Base-by-base conservation (phyloP, 2,888 invertebrate genomes). In the Agrypnus murinus region DNA sequence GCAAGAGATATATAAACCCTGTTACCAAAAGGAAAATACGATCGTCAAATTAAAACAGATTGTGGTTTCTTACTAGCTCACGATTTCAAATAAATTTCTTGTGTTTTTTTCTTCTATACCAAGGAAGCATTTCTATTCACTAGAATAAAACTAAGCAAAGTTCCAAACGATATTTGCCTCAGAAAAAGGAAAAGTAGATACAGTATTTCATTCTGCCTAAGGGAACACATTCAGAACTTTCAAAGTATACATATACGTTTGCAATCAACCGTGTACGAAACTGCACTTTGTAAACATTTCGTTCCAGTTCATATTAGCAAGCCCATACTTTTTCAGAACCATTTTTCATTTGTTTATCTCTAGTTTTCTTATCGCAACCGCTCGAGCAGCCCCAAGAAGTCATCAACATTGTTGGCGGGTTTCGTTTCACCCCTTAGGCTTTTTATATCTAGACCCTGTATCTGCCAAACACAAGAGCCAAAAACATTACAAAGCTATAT, bases 331-430 rank as follows among this genome's bases (percentile, higher is more conserved):
- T 81, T 80, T 76, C 69, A 72, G 74, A 72, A 72, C 76, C 81
- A 78, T 84, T 79, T 81, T 81, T 84, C 82, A 83, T 82, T 82
- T 81, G 81, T 83, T 83, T 83, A 83, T 84, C 83, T 83, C 77
- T 68, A 69, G 72, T 70, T 73, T 70, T 74, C 78, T 79, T 79
- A 79, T 79, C 80, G 69, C 65, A 62, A 69, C 50, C 59, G 74
- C 69, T 67, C 66, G 67, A 71, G 72, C 73, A 69, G 62, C 75
- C 67, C 67, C 66, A 73, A 73, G 70, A 73, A 73, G 73, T 73
- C 70, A 73, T 73, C 73, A 73, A 73, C 70, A 70, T 70, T 70
- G 73, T 73, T 65, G 67, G 64, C 63, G 64, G 63, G 57, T 53
- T 64, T 69, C 58, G 63, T 53, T 63, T 66, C 70, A 67, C 60